phyloP scores from a whole-genome alignment of 2,113 vertebrate species.

The Stomatorhinus ivindoensis region DNA sequence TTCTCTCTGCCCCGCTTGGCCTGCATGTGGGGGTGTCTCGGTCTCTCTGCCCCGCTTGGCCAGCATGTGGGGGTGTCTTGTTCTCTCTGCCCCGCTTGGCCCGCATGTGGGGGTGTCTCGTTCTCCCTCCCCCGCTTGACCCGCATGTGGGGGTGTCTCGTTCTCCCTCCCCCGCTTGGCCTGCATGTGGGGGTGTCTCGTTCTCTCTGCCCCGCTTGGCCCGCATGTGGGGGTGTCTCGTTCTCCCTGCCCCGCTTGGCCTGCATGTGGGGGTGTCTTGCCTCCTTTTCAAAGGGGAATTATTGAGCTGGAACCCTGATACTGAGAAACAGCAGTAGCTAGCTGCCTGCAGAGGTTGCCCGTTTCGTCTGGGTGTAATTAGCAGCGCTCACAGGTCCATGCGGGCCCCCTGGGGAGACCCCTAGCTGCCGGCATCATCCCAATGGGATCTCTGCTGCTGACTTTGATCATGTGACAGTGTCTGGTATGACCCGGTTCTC shows the following conservation, averaged over 20 bases:
- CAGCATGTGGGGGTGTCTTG: background rate
- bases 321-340: background rate
- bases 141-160: background rate
- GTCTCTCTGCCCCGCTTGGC: background rate
- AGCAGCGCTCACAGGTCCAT: background rate
- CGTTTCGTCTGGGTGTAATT: background rate
- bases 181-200: background rate
- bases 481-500: background rate
- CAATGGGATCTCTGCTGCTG: background rate
- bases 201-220: background rate
- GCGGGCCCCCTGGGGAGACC: background rate
- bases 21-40: background rate
- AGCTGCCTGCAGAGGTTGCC: background rate
- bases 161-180: background rate
- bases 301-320: background rate
- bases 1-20: background rate
- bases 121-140: too few species aligned
- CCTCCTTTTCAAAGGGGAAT: background rate
- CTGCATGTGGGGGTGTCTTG: background rate
- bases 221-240: background rate
- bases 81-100: background rate
- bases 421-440: background rate
- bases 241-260: too few species aligned
- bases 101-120: background rate
- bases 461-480: conserved; percentile 8